Evolutionary conservation across 2,797 vertebrate genomes (phyloP), one percentile per base, ranked within the genome.

Genomic region (Siniperca scherzeri): DNA sequence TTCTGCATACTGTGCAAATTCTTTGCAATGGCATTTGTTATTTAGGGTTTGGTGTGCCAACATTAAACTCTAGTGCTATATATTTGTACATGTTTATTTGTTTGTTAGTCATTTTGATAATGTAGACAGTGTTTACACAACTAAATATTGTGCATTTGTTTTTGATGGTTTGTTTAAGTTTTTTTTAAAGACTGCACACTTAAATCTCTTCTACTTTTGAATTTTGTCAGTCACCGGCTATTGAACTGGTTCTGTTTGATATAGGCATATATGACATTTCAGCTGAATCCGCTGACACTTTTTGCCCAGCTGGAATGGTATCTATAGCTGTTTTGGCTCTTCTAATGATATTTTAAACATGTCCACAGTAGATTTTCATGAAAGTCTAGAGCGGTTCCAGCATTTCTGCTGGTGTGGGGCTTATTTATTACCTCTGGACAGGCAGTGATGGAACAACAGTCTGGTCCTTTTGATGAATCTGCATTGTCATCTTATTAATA

Each of bases 401-500:
- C 30, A 66, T 87, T 72, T 90, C 70, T 91, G 75, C 74, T 44
- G 77, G 64, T 83, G 74, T 66, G 75, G 61, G 65, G 80, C 69
- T 79, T 88, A 89, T 93, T 91, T 92, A 90, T 93, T 90, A 88
- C 87, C 77, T 84, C 66, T 86, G 81, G 81, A 85, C 60, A 89
- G 85, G 78, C 90, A 81, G 79, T 92, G 91, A 94, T 93, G 88
- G 90, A 94, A 91, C 91, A 94, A 91, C 78, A 89, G 78, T 84
- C 88, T 77, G 70, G 88, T 81, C 71, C 84, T 81, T 56, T 78
- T 94, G 93, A 95, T 95, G 88, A 93, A 94, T 95, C 89, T 93
- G 85, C 94, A 90, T 90, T 85, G 90, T 94, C 93, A 95, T 92
- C 87, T 91, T 91, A 94, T 94, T 95, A 95, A 95, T 94, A 92